Base-by-base conservation (phyloP, 2,888 invertebrate species). In the Harmothoe impar region DNA sequence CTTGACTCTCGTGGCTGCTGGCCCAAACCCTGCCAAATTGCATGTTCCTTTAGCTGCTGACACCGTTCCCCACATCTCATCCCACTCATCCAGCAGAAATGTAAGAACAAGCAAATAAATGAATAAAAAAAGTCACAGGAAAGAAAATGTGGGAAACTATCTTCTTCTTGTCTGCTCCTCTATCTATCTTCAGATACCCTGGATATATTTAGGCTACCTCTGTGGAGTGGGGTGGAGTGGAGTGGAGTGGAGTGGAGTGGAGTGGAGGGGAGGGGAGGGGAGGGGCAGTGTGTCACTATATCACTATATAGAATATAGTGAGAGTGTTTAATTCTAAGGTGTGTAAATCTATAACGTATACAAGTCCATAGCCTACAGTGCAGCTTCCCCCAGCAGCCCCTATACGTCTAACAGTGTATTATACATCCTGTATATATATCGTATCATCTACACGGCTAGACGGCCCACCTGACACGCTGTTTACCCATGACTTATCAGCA, bases 401-500 rank as follows among this genome's bases (percentile, higher is more conserved):
- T 52, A 17, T 10, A 17, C 25, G 15, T 29, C 1, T 31, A 72
- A 72, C 72, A 25, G 25, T 72, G 20, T 43, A 43, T 43, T 10
- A 43, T 7, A 43, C 43, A 20, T 62, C 62, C 62, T 62, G 62
- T n/a, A 62, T 62, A n/a, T 62, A 81, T 81, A 81, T 81, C 7
- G 43, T 81, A 43, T 81, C 81, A 81, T 43, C 35, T 81, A 17
- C 10, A 35, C n/a, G 31, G 29, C 81, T 43, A 43, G 81, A 81
- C 33, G 10, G 35, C 35, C 43, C 15, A 81, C 81, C 43, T 7
- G 43, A 81, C 81, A 81, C 81, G 20, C 5, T 81, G 81, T 81
- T 81, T 81, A 81, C 81, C 20, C 81, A 35, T 35, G 81, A n/a
- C 81, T 81, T 81, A 81, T 81, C 81, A 43, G 35, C 81, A 43